These are phyloP conservation scores for Clarias batrachus DNA, from an alignment of 2,113 vertebrate species.

Conservation along the genomic window DNA sequence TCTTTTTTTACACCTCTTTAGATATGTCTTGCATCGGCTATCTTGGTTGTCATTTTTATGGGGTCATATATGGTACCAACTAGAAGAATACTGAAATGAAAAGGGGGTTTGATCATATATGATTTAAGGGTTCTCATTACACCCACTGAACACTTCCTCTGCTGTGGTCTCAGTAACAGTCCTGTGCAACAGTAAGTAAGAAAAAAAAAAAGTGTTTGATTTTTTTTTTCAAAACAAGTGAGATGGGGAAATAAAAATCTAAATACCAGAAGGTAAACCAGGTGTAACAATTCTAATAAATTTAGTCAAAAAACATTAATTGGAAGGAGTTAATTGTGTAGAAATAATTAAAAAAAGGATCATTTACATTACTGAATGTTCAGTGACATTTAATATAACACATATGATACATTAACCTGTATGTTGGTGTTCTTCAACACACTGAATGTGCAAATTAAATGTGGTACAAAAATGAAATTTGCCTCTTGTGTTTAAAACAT, in stretches of 20 bases:
- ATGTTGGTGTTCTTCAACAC: slow-evolving; percentile 84
- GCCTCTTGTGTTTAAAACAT: background rate
- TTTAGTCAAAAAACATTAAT: slow-evolving; percentile 16
- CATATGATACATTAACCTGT: slow-evolving; percentile 79
- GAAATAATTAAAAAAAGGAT: slow-evolving; percentile 42
- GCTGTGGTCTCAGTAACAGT: slow-evolving; percentile 7
- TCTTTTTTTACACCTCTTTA: background rate
- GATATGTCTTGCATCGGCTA: background rate
- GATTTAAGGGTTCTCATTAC: slow-evolving; percentile 11
- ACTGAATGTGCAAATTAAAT: slow-evolving; percentile 84
- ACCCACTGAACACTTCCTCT: background rate
- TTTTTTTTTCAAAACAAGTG: slow-evolving; percentile 2
- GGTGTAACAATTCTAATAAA: slow-evolving; percentile 5
- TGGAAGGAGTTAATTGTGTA: slow-evolving; percentile 45
- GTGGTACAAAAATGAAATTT: slow-evolving; percentile 67
- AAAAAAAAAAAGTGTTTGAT: background rate
- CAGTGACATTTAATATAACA: slow-evolving; percentile 67
- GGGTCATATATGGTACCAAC: background rate
- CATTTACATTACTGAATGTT: slow-evolving; percentile 65
- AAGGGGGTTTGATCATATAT: slow-evolving; percentile 12
- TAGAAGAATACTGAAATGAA: slow-evolving; percentile 10
- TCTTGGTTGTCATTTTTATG: slow-evolving; percentile 5
- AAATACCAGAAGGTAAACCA: background rate
- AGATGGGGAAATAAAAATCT: slow-evolving; percentile 8
- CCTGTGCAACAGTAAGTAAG: too few relatives aligned